Evolutionary conservation across 2,888 invertebrate genomes (phyloP).

Genomic region (Drosophila niveifrons): DNA sequence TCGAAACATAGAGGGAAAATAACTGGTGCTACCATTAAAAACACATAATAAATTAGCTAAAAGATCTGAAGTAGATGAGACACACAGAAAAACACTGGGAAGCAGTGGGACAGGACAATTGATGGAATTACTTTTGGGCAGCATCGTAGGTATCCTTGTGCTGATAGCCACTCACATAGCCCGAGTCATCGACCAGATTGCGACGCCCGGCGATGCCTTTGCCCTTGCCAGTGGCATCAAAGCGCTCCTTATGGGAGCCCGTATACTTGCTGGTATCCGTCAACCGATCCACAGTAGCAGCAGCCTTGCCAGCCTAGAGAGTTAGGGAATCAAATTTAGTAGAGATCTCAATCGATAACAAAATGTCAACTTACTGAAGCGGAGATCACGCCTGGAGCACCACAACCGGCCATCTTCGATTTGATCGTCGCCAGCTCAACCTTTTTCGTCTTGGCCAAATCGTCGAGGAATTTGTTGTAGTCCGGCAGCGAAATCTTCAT

Average conservation of each 20-base stretch:
- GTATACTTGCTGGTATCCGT: slow-evolving; percentile 96
- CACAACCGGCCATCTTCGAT: slow-evolving; percentile 92
- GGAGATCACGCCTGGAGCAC: slow-evolving; percentile 89
- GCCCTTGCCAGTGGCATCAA: slow-evolving; percentile 93
- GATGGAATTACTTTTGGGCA: slow-evolving; percentile 85
- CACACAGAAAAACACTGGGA: slow-evolving; percentile 28
- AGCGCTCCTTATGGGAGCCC: slow-evolving; percentile 94
- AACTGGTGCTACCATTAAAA: slow-evolving; percentile 51
- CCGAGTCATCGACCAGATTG: slow-evolving; percentile 90
- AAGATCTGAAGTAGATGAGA: slow-evolving; percentile 43
- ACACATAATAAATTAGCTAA: slow-evolving; percentile 47
- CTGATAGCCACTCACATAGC: slow-evolving; percentile 94
- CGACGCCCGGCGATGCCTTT: slow-evolving; percentile 94
- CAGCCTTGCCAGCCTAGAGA: slow-evolving; percentile 84
- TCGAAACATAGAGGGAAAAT: slow-evolving; percentile 46
- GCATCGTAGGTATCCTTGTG: slow-evolving; percentile 92
- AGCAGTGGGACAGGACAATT: slow-evolving; percentile 8
- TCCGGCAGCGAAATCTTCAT: slow-evolving; percentile 91
- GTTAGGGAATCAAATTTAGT: not conserved
- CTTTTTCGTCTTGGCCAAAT: slow-evolving; percentile 93
- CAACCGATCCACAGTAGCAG: slow-evolving; percentile 88
- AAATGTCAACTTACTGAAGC: slow-evolving; percentile 70
- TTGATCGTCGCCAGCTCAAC: slow-evolving; percentile 92
- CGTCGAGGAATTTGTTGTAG: slow-evolving; percentile 94
- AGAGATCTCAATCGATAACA: not conserved